Conservation (phyloP, 2,113 vertebrate genomes). For the Speoplatyrhinus poulsoni region DNA sequence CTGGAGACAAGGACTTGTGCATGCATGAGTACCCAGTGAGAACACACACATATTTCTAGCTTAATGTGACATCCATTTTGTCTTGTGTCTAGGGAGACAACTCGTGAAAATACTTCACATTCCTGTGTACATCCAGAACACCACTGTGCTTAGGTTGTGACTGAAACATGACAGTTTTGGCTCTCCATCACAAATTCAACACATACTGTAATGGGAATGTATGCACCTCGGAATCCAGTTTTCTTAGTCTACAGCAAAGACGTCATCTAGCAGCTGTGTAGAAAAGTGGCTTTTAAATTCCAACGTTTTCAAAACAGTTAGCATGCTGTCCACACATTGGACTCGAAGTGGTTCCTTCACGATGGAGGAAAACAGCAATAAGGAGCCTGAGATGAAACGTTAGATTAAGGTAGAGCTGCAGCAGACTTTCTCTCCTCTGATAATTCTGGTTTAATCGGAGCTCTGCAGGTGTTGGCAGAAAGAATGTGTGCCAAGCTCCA, state of each 20-base stretch:
- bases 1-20: not conserved
- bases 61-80: not conserved
- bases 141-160: no score
- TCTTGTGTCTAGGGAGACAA: not conserved
- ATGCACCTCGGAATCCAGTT: no score
- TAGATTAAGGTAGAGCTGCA: slow-evolving; percentile 56
- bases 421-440: slow-evolving; percentile 54
- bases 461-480: slow-evolving; percentile 61
- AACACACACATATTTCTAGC: not conserved
- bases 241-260: not conserved
- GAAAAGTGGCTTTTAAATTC: slow-evolving; percentile 10
- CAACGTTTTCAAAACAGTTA: slow-evolving; percentile 28
- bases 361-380: slow-evolving; percentile 58
- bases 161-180: no score
- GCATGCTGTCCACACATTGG: slow-evolving; percentile 34
- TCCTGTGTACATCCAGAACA: no score
- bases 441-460: slow-evolving; percentile 73
- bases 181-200: no score
- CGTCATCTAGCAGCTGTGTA: not conserved
- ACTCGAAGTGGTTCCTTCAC: slow-evolving; percentile 39
- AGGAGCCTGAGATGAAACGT: slow-evolving; percentile 63
- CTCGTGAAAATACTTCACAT: no score
- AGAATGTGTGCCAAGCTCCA: slow-evolving; percentile 51
- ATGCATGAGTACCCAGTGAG: not conserved
- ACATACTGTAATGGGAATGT: no score